Evolutionary conservation across 2,888 invertebrate genomes (phyloP), one percentile per base, ranked within the genome.

Genomic region (Temnothorax unifasciatus): DNA sequence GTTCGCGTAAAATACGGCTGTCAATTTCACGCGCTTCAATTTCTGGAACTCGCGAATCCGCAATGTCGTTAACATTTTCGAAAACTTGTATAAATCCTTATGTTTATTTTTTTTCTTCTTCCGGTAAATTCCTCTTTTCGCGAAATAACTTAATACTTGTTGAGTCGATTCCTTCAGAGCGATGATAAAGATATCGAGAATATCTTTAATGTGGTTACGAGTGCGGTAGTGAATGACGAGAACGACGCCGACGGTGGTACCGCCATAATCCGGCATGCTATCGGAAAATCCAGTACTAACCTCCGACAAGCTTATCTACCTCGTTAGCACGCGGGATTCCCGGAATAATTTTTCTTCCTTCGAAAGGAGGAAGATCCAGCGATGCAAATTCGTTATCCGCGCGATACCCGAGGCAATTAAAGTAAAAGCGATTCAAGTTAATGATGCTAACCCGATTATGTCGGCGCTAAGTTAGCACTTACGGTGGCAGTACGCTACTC

Each of bases 231-330:
- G 71, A 25, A 47, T 73, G 75, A 84, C 68, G 74, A 50, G 50
- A 54, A 59, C 84, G 85, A 44, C 18, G 66, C 18, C 84, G 85
- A 44, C 18, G 66, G 21, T 50, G 44, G 83, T 63, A 47, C 64
- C 77, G 29, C 76, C 59, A 85, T 88, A 90, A 90, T 90, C 88
- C 88, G 38, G 75, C 86, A 73, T 82, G 85, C 84, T 88, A 90
- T 88, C 90, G 86, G 90, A 85, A 90, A 90, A 90, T 90, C 89
- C 88, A 74, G 82, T 85, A 85, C 85, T 83, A 84, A 90, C 89
- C 87, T 75, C 83, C 73, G 85, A 86, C 90, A 85, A 85, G 90
- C 90, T 90, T 90, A 90, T 90, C 90, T 82, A 57, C 83, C 90
- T 90, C 90, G 90, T 90, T 90, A 90, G 85, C 79, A 82, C 68